Conservation (phyloP, 2,797 vertebrate genomes). For the Anabacerthia variegaticeps region DNA sequence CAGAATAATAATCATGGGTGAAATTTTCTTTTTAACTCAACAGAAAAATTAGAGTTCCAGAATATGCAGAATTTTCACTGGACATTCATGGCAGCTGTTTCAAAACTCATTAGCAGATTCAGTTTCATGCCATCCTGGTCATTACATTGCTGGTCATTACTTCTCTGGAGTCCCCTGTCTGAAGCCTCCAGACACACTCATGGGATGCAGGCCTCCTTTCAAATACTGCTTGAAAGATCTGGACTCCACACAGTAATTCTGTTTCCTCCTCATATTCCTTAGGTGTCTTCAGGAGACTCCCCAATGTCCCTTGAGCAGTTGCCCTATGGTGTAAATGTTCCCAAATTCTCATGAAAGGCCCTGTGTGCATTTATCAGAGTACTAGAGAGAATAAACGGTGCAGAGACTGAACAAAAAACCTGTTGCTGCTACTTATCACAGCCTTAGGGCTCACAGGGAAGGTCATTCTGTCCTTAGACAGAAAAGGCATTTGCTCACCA, state of each 20-base stretch:
- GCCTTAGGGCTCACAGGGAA: not conserved
- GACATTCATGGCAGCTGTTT: not conserved
- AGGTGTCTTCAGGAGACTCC: not conserved
- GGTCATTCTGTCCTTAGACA: not conserved
- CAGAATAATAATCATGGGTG: not conserved
- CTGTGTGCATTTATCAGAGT: not conserved
- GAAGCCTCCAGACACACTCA: not conserved
- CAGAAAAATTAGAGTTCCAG: not conserved
- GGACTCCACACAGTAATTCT: not conserved
- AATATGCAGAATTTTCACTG: not conserved
- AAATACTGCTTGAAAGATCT: not conserved
- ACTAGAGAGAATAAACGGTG: not conserved
- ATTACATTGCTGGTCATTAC: not conserved
- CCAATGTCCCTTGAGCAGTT: not conserved
- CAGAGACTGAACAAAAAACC: not conserved
- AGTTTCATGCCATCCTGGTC: not conserved
- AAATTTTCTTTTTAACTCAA: not conserved
- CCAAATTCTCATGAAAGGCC: not conserved
- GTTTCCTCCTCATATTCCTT: not conserved
- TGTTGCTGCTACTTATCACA: not conserved
- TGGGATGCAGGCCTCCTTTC: not conserved
- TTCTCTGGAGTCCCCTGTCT: not conserved
- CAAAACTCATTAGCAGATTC: not conserved
- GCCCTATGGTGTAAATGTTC: not conserved
- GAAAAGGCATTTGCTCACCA: fast-evolving